Percentiles rank a stretch among this genome's conserved stretches.
Evolutionary conservation across 2,797 vertebrate genomes (phyloP).

Genomic region (Gymnothorax reevesii): DNA sequence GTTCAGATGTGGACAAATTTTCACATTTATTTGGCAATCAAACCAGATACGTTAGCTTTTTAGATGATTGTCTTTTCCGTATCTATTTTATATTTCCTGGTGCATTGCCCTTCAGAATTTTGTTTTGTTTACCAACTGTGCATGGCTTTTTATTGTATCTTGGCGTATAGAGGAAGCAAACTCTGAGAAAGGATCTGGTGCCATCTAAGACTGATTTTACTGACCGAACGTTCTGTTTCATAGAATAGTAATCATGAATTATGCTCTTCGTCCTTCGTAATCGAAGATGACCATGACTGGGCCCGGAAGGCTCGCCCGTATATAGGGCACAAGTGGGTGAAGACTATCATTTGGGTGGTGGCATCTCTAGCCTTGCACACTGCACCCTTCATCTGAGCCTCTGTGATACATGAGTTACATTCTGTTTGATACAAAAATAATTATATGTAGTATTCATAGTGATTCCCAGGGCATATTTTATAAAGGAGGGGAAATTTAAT

Average conservation of each 20-base stretch:
- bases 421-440: too few species aligned
- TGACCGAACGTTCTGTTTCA: not conserved
- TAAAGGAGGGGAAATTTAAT: not conserved
- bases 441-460: too few species aligned
- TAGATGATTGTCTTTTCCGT: not conserved
- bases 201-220: not conserved
- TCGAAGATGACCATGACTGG: too few species aligned
- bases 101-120: too few species aligned
- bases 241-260: not conserved
- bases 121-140: not conserved
- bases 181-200: not conserved
- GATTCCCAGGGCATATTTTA: not conserved
- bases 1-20: not conserved
- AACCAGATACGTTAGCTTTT: not conserved
- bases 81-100: not conserved
- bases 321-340: too few species aligned
- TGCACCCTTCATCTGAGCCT: too few species aligned
- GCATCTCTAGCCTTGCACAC: too few species aligned
- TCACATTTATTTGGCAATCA: not conserved
- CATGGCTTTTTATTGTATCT: not conserved
- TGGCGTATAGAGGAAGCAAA: not conserved
- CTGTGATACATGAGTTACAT: too few species aligned
- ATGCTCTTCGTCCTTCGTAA: not conserved
- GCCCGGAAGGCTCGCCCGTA: too few species aligned
- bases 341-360: too few species aligned